Percentiles rank a stretch among this genome's conserved stretches.
Evolutionary conservation across 2,888 invertebrate species (phyloP).

Genomic region (Eurytoma californica): DNA sequence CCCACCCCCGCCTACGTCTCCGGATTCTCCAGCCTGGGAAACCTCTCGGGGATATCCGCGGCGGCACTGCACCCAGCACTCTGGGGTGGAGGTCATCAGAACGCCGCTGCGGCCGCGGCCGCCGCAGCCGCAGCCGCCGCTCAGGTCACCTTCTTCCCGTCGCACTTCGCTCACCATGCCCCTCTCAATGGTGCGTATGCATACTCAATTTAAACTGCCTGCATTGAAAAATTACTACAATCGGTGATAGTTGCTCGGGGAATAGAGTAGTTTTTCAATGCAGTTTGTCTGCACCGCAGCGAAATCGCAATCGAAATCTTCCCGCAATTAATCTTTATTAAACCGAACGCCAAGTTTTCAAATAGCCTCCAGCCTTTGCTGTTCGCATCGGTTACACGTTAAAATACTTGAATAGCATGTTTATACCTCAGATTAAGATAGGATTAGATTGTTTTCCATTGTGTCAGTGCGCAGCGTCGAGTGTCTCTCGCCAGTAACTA

Average conservation of each 20-base stretch:
- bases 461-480: too few relatives aligned
- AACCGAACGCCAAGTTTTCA: too few relatives aligned
- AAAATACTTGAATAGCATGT: too few relatives aligned
- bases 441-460: too few relatives aligned
- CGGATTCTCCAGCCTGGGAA: constrained; percentile 67
- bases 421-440: neutral
- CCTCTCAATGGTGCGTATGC: constrained; percentile 68
- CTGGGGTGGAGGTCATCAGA: constrained; percentile 66
- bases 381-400: too few relatives aligned
- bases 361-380: too few relatives aligned
- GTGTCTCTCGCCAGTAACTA: too few relatives aligned
- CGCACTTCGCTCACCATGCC: constrained; percentile 70
- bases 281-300: neutral
- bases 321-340: too few relatives aligned
- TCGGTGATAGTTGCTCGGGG: too few relatives aligned
- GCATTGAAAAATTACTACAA: neutral
- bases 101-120: constrained; percentile 58
- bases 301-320: too few relatives aligned
- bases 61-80: constrained; percentile 68
- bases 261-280: too few relatives aligned
- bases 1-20: constrained; percentile 71
- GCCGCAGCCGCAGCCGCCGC: constrained; percentile 66
- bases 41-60: constrained; percentile 64
- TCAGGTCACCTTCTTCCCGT: constrained; percentile 68
- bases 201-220: neutral